Base-by-base conservation (phyloP, 2,797 vertebrate species). In the Bryconaethiops microstoma region DNA sequence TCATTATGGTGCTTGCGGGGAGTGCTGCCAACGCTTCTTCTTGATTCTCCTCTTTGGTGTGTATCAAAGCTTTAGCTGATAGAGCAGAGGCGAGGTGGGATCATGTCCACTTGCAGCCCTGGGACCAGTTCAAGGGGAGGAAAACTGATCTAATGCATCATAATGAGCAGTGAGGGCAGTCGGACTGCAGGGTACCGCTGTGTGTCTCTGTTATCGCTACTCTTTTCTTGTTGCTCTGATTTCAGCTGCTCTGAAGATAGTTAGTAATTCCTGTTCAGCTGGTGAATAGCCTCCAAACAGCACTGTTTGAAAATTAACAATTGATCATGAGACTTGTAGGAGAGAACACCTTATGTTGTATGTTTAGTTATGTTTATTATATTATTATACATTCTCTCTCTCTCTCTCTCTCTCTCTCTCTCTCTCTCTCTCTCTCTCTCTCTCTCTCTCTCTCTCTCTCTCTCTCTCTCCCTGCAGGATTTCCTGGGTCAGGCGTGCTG, bases 401-500 rank as follows among this genome's bases (percentile, higher is more conserved):
- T 42, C 29, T 76, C 55, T 25, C 59, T 76, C 14, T 48, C 19
- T 63, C 39, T 60, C 8, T 57, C 35, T 48, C 55, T 25, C 57
- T 74, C 39, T 81, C n/a, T 14, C 19, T 71, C 21, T 81, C 40
- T 75, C 0, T n/a, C 65, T 77, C 54, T 62, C 13, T 69, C 2
- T 19, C 54, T 55, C 12, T 55, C 54, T 19, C 2, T 55, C 54
- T 19, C 0, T 25, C 10, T 17, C 7, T 75, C 12, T 62, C 16
- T 21, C 57, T 75, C 2, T 45, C 17, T 45, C 2, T 75, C 25
- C 55, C 74, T 92, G 83, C 91, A 99, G 98, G 98, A 99, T 86
- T 99, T 99, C 89, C 93, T 99, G 90, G 98, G 98, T 83, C 97
- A 99, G 88, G 97, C 96, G 63, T 91, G 92, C 83, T 98, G 96